Evolutionary conservation across 2,113 vertebrate genomes (phyloP).

Genomic region (Bagarius yarrelli): DNA sequence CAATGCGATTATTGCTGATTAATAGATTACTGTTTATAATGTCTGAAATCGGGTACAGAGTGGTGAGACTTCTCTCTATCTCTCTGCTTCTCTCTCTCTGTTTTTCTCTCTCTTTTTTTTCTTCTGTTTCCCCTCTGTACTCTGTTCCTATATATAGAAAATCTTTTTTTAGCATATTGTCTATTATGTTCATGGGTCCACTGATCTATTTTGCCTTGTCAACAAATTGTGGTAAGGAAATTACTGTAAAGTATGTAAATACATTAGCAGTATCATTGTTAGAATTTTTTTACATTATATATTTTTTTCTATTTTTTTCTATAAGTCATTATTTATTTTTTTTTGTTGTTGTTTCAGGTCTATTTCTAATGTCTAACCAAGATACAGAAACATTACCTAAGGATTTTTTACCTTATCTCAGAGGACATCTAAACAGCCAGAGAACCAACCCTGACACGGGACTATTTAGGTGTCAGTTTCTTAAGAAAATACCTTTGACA

Average conservation of each 20-base stretch:
- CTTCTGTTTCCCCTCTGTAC: too few species aligned
- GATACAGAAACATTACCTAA: too few species aligned
- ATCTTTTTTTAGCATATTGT: not conserved
- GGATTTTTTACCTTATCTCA: too few species aligned
- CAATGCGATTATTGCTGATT: not conserved
- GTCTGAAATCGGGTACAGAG: not conserved
- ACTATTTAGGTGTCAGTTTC: not conserved
- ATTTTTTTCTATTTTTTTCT: too few species aligned
- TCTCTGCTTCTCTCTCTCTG: too few species aligned
- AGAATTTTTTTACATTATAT: too few species aligned
- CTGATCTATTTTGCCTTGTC: not conserved
- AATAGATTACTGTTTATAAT: not conserved
- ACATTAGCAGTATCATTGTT: not conserved
- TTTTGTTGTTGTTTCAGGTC: rapidly evolving
- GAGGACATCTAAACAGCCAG: not conserved
- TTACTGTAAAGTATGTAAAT: not conserved
- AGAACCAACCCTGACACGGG: not conserved
- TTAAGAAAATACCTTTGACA: not conserved
- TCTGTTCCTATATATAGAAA: not conserved
- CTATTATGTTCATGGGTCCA: not conserved
- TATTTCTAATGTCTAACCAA: too few species aligned
- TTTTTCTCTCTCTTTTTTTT: too few species aligned
- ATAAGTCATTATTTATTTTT: too few species aligned
- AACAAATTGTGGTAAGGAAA: not conserved
- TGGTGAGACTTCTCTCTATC: too few species aligned